Base-by-base conservation (phyloP, 2,113 vertebrate species). In the Verasper variegatus region DNA sequence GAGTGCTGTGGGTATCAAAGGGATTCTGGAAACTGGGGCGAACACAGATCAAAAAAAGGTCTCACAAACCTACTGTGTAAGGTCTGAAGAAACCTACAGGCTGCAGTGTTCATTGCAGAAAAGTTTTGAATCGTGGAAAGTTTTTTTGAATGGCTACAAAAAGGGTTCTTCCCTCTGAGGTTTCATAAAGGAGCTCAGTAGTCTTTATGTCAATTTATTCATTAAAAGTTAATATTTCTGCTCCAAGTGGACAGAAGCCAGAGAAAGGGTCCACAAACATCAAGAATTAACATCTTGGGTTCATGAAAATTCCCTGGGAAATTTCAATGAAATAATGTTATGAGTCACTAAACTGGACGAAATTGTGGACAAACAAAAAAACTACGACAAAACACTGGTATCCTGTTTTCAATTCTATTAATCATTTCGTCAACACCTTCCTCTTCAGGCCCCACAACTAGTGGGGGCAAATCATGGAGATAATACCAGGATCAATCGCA, bases 21-120 rank as follows among this genome's bases (percentile, higher is more conserved):
- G 64, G 49, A 47, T 56, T 52, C 23, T 40, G 37, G 68, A 71
- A 72, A 76, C 49, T 62, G 65, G 63, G 26, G 20, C 26, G 0
- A 56, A 55, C 15, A 47, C n/a, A 42, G 42, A 74, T 79, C 31
- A 71, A 64, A 62, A 62, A 61, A 49, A 75, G 26, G 70, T 66
- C 52, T 67, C 7, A 31, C 6, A 10, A 31, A 71, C 21, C 21
- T n/a, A 3, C 21, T 26, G 31, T 31, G 63, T 14, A 47, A 56
- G 6, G 40, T 55, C 17, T 18, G n/a, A 71, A 78, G 24, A 42
- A 74, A 37, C 23, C 12, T 51, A 51, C 47, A 51, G 47, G 47
- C 4, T 51, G 47, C 47, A 51, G 47, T 42, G 40, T 11, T 11
- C 40, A 42, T 51, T 18, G 47, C 20, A n/a, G 10, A 24, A 49